Conservation (phyloP, 2,797 vertebrate genomes). For the Tapera naevia region DNA sequence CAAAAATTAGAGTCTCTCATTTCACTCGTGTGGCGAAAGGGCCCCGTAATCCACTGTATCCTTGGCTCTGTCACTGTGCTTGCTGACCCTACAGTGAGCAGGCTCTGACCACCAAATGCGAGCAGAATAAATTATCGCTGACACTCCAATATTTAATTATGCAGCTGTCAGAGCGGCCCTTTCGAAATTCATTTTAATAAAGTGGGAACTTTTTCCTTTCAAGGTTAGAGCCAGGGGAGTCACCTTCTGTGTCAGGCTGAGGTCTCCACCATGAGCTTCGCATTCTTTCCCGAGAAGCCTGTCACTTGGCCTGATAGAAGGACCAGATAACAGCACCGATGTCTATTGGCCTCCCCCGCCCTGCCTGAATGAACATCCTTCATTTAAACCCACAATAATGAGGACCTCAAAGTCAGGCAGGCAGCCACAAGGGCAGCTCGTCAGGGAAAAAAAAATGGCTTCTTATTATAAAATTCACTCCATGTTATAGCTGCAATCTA, state of each 20-base stretch:
- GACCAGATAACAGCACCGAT: conserved; percentile 79
- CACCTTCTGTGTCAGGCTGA: conserved; percentile 96
- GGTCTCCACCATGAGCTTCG: conserved; percentile 83
- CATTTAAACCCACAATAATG: conserved; percentile 85
- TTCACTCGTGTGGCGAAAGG: conserved; percentile 32
- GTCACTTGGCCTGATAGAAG: conserved; percentile 87
- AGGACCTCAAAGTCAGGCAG: conserved; percentile 85
- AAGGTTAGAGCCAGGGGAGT: conserved; percentile 96
- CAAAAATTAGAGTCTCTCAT: conserved; percentile 42
- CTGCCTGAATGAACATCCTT: conserved; percentile 84
- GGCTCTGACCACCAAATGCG: conserved; percentile 92
- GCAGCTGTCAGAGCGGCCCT: conserved; percentile 97
- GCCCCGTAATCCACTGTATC: conserved; percentile 74
- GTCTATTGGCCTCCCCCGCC: conserved; percentile 74
- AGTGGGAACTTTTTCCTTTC: conserved; percentile 93
- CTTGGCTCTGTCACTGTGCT: conserved; percentile 81
- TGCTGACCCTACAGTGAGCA: conserved; percentile 90
- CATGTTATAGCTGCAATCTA: conserved; percentile 61
- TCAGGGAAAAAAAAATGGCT: conserved; percentile 4
- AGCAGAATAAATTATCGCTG: conserved; percentile 98
- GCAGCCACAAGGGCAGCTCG: conserved; percentile 81
- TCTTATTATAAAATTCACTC: conserved; percentile 74
- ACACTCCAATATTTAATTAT: conserved; percentile 99
- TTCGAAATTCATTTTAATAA: conserved; percentile 99
- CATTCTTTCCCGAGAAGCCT: conserved; percentile 79